Conservation (phyloP, 2,113 vertebrate genomes). For the Zeus faber region DNA sequence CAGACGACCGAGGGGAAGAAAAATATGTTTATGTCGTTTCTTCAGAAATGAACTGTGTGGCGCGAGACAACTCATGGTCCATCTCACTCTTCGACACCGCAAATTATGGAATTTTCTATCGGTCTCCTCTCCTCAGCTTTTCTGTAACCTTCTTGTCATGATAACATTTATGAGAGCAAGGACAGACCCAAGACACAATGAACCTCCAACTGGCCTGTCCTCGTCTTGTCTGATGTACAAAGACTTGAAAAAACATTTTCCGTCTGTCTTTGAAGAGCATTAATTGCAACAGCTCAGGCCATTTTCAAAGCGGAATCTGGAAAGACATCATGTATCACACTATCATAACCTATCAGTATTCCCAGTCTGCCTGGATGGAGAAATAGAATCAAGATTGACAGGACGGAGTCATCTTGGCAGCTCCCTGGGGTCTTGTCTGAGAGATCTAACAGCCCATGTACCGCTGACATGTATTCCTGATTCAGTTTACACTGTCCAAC, state of each 20-base stretch:
- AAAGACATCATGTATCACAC: slow-evolving; percentile 44
- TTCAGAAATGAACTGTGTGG: slow-evolving; percentile 20
- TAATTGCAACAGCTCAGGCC: slow-evolving; percentile 47
- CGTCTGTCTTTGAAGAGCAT: slow-evolving; percentile 25
- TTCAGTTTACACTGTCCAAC: too few species aligned
- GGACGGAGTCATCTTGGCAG: slow-evolving; percentile 9
- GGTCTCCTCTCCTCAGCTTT: slow-evolving; percentile 8
- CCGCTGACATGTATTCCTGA: too few species aligned
- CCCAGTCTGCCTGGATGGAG: slow-evolving; percentile 29
- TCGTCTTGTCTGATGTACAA: slow-evolving; percentile 11
- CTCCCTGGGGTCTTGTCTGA: slow-evolving; percentile 17
- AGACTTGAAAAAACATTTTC: slow-evolving; percentile 6
- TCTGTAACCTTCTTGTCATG: background rate
- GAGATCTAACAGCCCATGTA: slow-evolving; percentile 1
- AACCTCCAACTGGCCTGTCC: background rate
- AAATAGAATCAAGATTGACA: slow-evolving; percentile 41
- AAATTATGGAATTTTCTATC: too few species aligned
- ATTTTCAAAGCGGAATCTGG: slow-evolving; percentile 55
- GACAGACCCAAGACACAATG: slow-evolving; percentile 8
- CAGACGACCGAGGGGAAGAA: slow-evolving; percentile 20
- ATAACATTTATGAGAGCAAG: slow-evolving; percentile 29
- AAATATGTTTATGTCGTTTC: slow-evolving; percentile 37
- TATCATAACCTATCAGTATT: slow-evolving; percentile 48
- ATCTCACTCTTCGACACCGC: too few species aligned
- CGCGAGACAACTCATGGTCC: too few species aligned